Base-by-base conservation (phyloP, 37 sponge, comb jelly and placozoan genomes). In the Eunapius fragilis region DNA sequence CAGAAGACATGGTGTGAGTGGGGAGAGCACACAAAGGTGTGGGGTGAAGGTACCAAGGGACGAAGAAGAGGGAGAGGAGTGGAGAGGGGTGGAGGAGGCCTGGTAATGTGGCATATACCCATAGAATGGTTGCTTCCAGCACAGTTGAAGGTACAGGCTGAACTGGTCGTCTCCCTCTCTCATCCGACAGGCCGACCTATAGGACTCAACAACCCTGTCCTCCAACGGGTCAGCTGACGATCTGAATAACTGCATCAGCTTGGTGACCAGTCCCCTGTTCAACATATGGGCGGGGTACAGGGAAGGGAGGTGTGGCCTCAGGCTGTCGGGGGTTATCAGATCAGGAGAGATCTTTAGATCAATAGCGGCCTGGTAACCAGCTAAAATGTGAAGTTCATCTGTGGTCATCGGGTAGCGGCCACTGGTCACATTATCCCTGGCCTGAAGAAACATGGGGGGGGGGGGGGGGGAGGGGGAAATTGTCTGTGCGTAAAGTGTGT, bases 61-160 rank as follows among this genome's bases (percentile, higher is more conserved):
- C n/a, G n/a, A n/a, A n/a, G n/a, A n/a, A n/a, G n/a, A n/a, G n/a
- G n/a, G n/a, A n/a, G n/a, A n/a, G n/a, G n/a, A n/a, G n/a, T n/a
- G n/a, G n/a, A n/a, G n/a, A n/a, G n/a, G n/a, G n/a, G n/a, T n/a
- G n/a, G n/a, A n/a, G n/a, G n/a, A n/a, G n/a, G n/a, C n/a, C n/a
- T n/a, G n/a, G n/a, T 9, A 41, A 41, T 9, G 6, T 70, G n/a
- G 12, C 3, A 9, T 85, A 81, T 32, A 89, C 87, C 91, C 94
- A 76, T 94, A 94, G 83, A 75, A 94, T 3, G 91, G 86, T 45
- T 88, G 88, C 7, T 79, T 76, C 83, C 94, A 78, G 80, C 94
- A 94, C 30, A 69, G 34, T 74, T 94, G 94, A 12, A 94, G 89
- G 72, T 94, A 94, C 27, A 87, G 84, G 22, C 84, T 78, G 38